Evolutionary conservation across 2,113 vertebrate genomes (phyloP).

Genomic region (Miniopterus natalensis): DNA sequence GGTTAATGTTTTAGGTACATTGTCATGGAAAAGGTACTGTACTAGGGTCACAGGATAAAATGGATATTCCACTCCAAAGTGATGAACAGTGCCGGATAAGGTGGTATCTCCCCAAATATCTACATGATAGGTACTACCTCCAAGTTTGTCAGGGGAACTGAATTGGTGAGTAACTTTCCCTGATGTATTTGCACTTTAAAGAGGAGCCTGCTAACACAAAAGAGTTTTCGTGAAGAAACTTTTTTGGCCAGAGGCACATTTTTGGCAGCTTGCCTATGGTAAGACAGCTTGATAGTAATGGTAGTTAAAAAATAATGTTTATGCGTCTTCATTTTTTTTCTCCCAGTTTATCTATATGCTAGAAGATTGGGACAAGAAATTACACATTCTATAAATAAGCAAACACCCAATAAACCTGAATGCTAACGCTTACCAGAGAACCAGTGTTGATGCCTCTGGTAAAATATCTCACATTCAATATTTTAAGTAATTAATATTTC

Average conservation of each 20-base stretch:
- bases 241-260: slow-evolving; percentile 59
- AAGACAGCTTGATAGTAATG: slow-evolving; percentile 60
- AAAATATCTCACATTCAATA: slow-evolving; percentile 73
- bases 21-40: not conserved
- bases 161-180: slow-evolving; percentile 4
- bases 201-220: slow-evolving; percentile 30
- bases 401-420: slow-evolving; percentile 63
- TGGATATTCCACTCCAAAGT: not conserved
- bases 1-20: slow-evolving; percentile 17
- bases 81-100: slow-evolving; percentile 18
- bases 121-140: not conserved
- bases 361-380: slow-evolving; percentile 55
- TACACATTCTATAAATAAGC: slow-evolving; percentile 66
- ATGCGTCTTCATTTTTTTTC: slow-evolving; percentile 28
- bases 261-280: slow-evolving; percentile 31
- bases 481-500: slow-evolving; percentile 82
- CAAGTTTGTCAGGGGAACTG: slow-evolving; percentile 19
- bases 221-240: slow-evolving; percentile 16
- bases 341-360: slow-evolving; percentile 46
- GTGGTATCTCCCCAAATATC: not conserved
- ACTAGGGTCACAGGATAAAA: slow-evolving; percentile 12
- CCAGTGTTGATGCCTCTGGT: slow-evolving; percentile 73
- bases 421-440: slow-evolving; percentile 70
- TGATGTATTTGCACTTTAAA: slow-evolving; percentile 45
- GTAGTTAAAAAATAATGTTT: slow-evolving; percentile 58